A percentile compares a stretch with the other conserved stretches of the same genome.
Conservation (phyloP, 2,797 vertebrate species). For the Lateolabrax maculatus region DNA sequence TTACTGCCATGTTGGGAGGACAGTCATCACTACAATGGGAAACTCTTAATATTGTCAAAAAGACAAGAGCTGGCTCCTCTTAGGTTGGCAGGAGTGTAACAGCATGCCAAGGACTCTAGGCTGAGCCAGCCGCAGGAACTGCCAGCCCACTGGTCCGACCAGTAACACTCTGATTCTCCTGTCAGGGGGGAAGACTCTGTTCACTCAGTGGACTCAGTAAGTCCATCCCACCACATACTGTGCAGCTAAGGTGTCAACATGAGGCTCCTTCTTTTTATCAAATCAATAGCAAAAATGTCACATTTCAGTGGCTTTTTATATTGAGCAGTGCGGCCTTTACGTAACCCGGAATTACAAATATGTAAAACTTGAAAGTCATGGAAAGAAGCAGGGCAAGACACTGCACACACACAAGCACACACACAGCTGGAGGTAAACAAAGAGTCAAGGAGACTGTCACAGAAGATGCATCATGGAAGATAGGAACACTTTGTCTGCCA, state of each 20-base stretch:
- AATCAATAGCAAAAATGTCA: background rate
- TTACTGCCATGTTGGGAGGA: conserved; percentile 27
- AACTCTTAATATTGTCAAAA: conserved; percentile 45
- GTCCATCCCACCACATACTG: background rate
- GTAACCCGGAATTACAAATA: background rate
- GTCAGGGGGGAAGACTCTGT: conserved; percentile 13
- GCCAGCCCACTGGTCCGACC: conserved; percentile 24
- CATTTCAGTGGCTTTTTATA: background rate
- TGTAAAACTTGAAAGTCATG: background rate
- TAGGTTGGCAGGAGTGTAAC: conserved; percentile 1
- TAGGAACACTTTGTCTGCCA: background rate
- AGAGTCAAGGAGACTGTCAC: background rate
- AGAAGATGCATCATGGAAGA: background rate
- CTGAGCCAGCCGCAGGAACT: conserved; percentile 21
- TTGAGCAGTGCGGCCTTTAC: background rate
- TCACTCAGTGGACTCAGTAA: background rate
- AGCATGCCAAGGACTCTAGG: conserved; percentile 20
- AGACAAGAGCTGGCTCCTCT: conserved; percentile 21
- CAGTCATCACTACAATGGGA: conserved; percentile 32
- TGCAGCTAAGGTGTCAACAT: background rate
- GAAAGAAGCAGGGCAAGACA: background rate
- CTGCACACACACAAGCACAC: background rate
- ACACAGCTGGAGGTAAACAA: background rate
- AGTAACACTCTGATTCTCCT: conserved; percentile 12
- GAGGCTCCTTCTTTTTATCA: background rate